Conservation (phyloP, 64 coral and sea anemone genomes). For the Montipora cactus region DNA sequence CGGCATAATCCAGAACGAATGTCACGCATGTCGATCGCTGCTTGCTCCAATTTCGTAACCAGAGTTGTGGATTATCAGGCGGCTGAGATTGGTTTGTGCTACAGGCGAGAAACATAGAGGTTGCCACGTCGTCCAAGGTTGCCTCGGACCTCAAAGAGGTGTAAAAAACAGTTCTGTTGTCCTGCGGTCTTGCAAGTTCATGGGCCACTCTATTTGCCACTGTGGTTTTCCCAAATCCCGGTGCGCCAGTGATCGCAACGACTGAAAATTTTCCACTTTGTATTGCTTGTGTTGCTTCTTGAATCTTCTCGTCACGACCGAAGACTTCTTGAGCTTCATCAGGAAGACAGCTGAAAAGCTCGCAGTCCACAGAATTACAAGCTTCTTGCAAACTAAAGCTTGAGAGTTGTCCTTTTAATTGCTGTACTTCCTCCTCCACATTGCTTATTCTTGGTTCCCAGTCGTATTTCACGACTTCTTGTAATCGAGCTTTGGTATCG, state of each 20-base stretch:
- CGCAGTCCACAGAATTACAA: neutral
- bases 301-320: constrained; percentile 46
- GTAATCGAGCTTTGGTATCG: neutral
- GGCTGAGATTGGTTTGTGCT: constrained; percentile 35
- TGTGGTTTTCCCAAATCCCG: constrained; percentile 77
- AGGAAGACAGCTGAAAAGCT: constrained; percentile 22
- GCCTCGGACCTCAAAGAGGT: constrained; percentile 14
- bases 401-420: neutral
- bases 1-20: constrained; percentile 56
- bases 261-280: neutral
- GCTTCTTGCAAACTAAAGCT: neutral
- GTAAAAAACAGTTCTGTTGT: constrained; percentile 15
- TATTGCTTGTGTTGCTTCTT: neutral
- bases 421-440: neutral
- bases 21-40: neutral
- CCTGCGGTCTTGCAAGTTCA: neutral
- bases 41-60: constrained; percentile 65
- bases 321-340: constrained; percentile 27
- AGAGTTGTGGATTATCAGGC: constrained; percentile 12
- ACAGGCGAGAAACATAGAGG: constrained; percentile 39
- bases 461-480: neutral
- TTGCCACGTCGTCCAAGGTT: constrained; percentile 34
- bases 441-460: neutral
- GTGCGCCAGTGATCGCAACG: constrained; percentile 60
- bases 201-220: constrained; percentile 66